phyloP scores from a whole-genome alignment of 2,113 vertebrate species.

The Spea multiplicata region DNA sequence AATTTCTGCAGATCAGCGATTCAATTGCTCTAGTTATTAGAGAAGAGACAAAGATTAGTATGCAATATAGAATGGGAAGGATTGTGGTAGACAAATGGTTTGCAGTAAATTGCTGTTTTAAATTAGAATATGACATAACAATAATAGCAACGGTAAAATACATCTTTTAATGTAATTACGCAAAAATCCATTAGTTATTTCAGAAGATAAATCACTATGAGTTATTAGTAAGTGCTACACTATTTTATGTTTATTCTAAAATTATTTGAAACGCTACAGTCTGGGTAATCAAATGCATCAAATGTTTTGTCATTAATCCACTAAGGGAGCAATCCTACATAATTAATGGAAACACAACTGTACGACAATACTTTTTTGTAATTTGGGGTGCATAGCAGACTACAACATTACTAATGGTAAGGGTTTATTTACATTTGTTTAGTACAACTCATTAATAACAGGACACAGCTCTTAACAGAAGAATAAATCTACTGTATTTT shows the following conservation, averaged over 20 bases:
- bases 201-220: conserved; percentile 8
- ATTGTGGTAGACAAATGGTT: conserved; percentile 69
- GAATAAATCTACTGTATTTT: too few species aligned
- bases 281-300: conserved; percentile 8
- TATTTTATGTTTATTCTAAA: neutral
- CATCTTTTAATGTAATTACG: conserved; percentile 60
- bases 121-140: conserved; percentile 68
- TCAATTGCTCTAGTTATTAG: conserved; percentile 68
- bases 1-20: conserved; percentile 72
- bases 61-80: conserved; percentile 62
- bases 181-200: conserved; percentile 30
- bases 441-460: too few species aligned
- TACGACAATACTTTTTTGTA: too few species aligned
- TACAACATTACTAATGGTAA: too few species aligned
- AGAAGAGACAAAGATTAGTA: conserved; percentile 73
- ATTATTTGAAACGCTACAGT: neutral
- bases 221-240: neutral
- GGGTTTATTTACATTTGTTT: too few species aligned
- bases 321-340: neutral
- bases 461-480: too few species aligned
- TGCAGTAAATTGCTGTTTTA: conserved; percentile 68
- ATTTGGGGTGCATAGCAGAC: too few species aligned
- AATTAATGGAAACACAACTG: too few species aligned
- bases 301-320: neutral
- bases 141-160: conserved; percentile 58